Evolutionary conservation across 2,888 invertebrate genomes (phyloP), one percentile per base, ranked within the genome.

Genomic region (Cryptophagus acutangulus): DNA sequence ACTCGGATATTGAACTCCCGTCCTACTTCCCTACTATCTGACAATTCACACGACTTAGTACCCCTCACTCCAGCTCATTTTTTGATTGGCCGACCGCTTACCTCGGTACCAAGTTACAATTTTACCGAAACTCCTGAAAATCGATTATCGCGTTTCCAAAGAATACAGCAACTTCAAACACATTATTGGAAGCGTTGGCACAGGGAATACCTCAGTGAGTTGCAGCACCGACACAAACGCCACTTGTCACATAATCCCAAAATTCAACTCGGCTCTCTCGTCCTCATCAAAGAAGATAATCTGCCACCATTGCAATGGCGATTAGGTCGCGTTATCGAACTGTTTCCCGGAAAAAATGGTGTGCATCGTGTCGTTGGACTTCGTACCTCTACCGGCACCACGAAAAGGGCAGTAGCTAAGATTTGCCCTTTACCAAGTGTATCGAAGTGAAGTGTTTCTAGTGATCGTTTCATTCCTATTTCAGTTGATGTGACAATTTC

Each of bases 241-340:
- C n/a, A 26, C 4, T 12, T 3, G 3, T 12, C n/a, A 4, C 26
- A 26, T 26, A 3, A 3, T 6, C 12, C 26, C 3, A n/a, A 12
- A n/a, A 4, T 26, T 12, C n/a, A 26, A 26, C 3, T 26, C 3
- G n/a, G n/a, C 26, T 26, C 26, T 3, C 12, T 26, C 4, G n/a
- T n/a, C 12, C 4, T 26, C n/a, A 26, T 26, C 9, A 26, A 26
- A 26, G 26, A 26, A 3, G 26, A 26, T n/a, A 26, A 26, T 13
- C 9, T 26, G 3, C 26, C 26, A 4, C 26, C 26, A 4, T 12
- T 26, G 26, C 4, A 8, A 3, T 26, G 26, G 26, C 3, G 9
- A 8, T 13, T 26, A 3, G 26, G 26, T 12, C 3, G 26, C 4
- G 26, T 26, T 3, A 8, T 26, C 26, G 3, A 15, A 3, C 3